A percentile compares a stretch with the other conserved stretches of the same genome.
These are phyloP conservation scores for Caloenas nicobarica DNA, from an alignment of 2,113 vertebrate species.

Conservation along the genomic window DNA sequence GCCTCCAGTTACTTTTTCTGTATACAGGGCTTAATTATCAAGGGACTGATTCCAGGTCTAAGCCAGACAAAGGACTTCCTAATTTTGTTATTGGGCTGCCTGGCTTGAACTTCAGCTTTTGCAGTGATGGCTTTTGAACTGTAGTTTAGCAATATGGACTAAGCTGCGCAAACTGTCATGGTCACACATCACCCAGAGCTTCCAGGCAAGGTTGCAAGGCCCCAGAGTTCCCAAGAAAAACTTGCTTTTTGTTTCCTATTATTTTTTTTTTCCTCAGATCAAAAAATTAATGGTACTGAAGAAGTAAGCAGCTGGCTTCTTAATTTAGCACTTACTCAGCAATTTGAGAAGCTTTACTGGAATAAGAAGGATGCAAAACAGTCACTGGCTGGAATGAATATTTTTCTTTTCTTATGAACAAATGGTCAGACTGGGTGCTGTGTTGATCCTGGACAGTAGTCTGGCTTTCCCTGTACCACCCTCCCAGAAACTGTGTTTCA, in stretches of 20 bases:
- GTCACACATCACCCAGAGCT: background rate
- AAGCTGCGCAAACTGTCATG: background rate
- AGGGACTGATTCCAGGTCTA: background rate
- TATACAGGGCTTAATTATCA: background rate
- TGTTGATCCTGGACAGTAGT: fast-evolving
- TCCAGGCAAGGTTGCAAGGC: background rate
- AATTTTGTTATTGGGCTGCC: background rate
- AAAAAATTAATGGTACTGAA: background rate
- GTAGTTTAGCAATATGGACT: background rate
- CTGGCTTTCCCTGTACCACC: background rate
- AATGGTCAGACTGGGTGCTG: background rate
- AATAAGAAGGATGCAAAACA: background rate
- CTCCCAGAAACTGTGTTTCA: background rate
- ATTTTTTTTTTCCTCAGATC: background rate
- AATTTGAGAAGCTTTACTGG: background rate
- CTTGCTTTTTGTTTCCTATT: background rate
- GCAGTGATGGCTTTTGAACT: background rate
- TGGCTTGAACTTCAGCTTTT: background rate
- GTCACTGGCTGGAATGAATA: background rate
- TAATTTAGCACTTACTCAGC: background rate
- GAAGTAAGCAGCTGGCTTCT: background rate
- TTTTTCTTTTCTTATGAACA: background rate
- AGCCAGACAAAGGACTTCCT: background rate
- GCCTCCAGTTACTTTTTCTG: background rate
- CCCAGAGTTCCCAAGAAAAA: background rate